Evolutionary conservation across 1,140 invertebrate species (phyloP), one percentile per base, ranked within the genome.

Genomic region (Harlomillsia oculata): DNA sequence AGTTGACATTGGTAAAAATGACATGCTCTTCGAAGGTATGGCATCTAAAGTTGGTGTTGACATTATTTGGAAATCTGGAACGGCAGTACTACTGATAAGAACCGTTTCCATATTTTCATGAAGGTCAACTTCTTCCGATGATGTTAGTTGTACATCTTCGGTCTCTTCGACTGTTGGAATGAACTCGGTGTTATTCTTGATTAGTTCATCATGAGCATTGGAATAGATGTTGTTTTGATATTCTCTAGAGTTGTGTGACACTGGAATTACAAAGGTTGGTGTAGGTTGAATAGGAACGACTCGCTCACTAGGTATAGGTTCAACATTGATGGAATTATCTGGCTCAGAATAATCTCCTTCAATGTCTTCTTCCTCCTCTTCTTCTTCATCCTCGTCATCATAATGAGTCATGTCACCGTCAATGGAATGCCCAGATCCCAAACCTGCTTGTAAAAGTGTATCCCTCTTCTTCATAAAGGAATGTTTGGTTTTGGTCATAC

Each of bases 381-480:
- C 45, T 20, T 48, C 45, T 30, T 48, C 45, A 8, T 48, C 45
- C 45, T 48, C 45, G 30, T 48, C 45, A 32, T 48, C 45, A 34
- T 48, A 48, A 16, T 48, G 45, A 5, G 34, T 21, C 30, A 48
- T 32, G 16, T 48, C 45, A 21, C 36, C 45, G 29, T 48, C 45
- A n/a, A n/a, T n/a, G n/a, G n/a, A n/a, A n/a, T n/a, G n/a, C n/a
- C n/a, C n/a, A n/a, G n/a, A n/a, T n/a, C n/a, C n/a, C n/a, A n/a
- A n/a, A n/a, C n/a, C n/a, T n/a, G n/a, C n/a, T n/a, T n/a, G n/a
- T n/a, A n/a, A n/a, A n/a, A n/a, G n/a, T n/a, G n/a, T n/a, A n/a
- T n/a, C n/a, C n/a, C n/a, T n/a, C n/a, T n/a, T n/a, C n/a, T n/a
- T n/a, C n/a, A n/a, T n/a, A n/a, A n/a, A n/a, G n/a, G n/a, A n/a